phyloP scores from a whole-genome alignment of 2,113 vertebrate genomes.

The Gracilinanus agilis region DNA sequence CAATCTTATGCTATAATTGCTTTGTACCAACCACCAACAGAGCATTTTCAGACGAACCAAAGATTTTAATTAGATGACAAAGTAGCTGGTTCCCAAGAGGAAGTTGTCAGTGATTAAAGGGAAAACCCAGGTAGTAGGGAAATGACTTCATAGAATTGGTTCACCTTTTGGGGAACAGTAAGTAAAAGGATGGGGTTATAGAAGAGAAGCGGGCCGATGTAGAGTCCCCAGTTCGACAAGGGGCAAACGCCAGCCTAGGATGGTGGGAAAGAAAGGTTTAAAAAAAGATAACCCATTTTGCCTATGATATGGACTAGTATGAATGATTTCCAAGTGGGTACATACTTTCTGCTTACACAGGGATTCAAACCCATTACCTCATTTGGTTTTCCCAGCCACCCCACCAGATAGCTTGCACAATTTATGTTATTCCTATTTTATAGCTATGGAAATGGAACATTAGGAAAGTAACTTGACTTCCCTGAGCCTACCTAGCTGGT shows the following conservation, averaged over 20 bases:
- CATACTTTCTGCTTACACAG: not conserved
- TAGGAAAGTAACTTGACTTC: not conserved
- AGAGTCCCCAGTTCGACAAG: not conserved
- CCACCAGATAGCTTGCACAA: not conserved
- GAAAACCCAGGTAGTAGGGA: conserved; percentile 6
- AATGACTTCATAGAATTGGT: not conserved
- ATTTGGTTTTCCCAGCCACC: conserved; percentile 12
- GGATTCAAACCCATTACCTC: not conserved
- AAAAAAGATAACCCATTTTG: not conserved
- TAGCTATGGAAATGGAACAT: not conserved
- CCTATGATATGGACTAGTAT: not conserved
- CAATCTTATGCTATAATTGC: not conserved
- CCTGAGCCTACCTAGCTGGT: not conserved
- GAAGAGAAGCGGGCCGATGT: not conserved
- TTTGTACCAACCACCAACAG: not conserved
- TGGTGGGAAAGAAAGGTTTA: not conserved
- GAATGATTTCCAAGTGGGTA: not conserved
- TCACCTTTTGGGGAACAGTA: not conserved
- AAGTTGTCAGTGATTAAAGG: not conserved
- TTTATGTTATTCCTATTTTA: not conserved
- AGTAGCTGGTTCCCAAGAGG: not conserved
- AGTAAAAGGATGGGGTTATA: not conserved
- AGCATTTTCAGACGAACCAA: conserved; percentile 13
- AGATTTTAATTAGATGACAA: not conserved
- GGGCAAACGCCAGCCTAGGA: not conserved